Conservation (phyloP, 37 sponge, comb jelly and placozoan species). For the Corticium candelabrum region DNA sequence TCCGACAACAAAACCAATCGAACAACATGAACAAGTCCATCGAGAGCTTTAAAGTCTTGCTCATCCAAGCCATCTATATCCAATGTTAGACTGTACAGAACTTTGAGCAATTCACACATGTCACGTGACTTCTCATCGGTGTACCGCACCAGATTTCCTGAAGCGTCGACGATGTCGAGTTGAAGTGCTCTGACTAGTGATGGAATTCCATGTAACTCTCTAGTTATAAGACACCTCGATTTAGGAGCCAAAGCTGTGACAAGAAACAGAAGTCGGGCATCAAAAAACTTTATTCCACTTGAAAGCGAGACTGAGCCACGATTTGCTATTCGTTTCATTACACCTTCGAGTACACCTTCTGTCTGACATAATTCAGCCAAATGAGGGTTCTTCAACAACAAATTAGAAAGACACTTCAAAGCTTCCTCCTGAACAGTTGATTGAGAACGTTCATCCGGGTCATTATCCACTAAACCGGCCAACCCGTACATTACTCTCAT, state of each 20-base stretch:
- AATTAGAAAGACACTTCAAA: not conserved
- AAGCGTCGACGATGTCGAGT: not conserved
- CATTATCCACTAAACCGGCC: too few relatives aligned
- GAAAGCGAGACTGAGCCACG: not conserved
- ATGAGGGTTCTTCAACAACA: not conserved
- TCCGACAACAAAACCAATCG: not conserved
- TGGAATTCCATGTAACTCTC: too few relatives aligned
- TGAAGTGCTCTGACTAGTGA: too few relatives aligned
- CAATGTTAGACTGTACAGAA: not conserved
- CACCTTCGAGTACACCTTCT: not conserved
- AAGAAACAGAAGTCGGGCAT: slow-evolving; percentile 46
- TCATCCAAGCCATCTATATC: not conserved
- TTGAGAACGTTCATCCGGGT: not conserved
- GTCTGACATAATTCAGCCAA: not conserved
- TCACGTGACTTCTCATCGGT: not conserved
- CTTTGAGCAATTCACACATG: not conserved
- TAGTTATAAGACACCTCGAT: too few relatives aligned
- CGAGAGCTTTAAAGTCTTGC: not conserved
- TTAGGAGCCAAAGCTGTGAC: slow-evolving; percentile 33
- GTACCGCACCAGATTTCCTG: too few relatives aligned
- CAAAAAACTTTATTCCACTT: slow-evolving; percentile 29
- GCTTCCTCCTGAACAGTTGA: not conserved
- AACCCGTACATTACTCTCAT: not conserved
- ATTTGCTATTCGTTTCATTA: not conserved
- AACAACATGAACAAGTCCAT: not conserved